phyloP scores from a whole-genome alignment of 2,113 vertebrate species.

The Pterophyllum scalare region DNA sequence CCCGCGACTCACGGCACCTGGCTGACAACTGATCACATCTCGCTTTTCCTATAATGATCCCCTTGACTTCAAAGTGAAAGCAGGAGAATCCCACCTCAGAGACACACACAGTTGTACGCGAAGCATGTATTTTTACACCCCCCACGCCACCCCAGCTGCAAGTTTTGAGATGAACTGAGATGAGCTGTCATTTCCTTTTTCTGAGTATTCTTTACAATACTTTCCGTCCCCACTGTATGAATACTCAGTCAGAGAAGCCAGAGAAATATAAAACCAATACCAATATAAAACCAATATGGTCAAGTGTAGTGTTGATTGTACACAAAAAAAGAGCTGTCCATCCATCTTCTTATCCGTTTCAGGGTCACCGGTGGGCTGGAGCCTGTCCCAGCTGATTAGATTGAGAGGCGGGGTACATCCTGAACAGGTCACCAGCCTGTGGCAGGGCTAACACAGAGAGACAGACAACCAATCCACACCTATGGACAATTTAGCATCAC shows the following conservation, averaged over 20 bases:
- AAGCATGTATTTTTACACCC: slow-evolving; percentile 29
- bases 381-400: no score
- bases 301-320: background rate
- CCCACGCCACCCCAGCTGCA: background rate
- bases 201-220: slow-evolving; percentile 20
- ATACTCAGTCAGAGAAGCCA: background rate
- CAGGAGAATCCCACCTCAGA: slow-evolving; percentile 67
- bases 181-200: slow-evolving; percentile 27
- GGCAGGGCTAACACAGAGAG: no score
- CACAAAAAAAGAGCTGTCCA: no score
- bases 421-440: no score
- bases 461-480: no score
- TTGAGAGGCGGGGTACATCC: no score
- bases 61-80: slow-evolving; percentile 73
- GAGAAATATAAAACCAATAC: background rate
- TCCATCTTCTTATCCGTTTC: no score
- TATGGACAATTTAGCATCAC: no score
- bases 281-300: background rate
- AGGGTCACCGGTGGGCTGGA: no score
- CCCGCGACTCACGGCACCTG: slow-evolving; percentile 52
- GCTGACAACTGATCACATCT: slow-evolving; percentile 69
- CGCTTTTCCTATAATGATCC: slow-evolving; percentile 62
- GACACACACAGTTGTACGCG: background rate
- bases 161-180: slow-evolving; percentile 41
- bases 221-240: no score